A percentile compares a stretch with the other conserved stretches of the same genome.
phyloP scores from a whole-genome alignment of 1,140 invertebrate species.

The Bombus huntii region DNA sequence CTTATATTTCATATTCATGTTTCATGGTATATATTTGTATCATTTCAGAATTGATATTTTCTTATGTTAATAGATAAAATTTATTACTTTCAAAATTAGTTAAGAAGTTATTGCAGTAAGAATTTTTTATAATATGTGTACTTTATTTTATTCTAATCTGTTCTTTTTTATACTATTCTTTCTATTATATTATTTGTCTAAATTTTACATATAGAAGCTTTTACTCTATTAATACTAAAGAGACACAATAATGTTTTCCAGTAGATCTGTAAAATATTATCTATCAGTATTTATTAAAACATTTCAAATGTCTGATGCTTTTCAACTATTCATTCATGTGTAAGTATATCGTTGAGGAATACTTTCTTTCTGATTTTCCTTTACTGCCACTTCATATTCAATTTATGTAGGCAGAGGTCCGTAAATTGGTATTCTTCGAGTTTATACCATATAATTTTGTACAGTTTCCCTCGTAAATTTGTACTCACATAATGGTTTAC shows the following conservation, averaged over 20 bases:
- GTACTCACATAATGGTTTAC: not conserved
- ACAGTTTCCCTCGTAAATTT: conserved; percentile 16
- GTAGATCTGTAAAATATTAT: not conserved
- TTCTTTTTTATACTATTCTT: not conserved
- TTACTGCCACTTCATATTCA: not conserved
- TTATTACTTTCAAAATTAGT: not conserved
- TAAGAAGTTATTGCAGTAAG: not conserved
- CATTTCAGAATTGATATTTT: not conserved
- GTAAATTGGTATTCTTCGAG: conserved; percentile 21
- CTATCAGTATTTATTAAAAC: not conserved
- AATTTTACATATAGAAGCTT: not conserved
- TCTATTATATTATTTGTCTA: not conserved
- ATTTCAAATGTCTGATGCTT: not conserved
- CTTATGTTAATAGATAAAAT: not conserved
- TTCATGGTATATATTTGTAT: not conserved
- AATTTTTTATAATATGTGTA: not conserved
- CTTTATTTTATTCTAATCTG: not conserved
- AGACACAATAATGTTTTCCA: not conserved
- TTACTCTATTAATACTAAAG: not conserved
- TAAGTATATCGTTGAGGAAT: not conserved
- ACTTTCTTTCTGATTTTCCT: not conserved
- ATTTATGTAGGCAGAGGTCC: conserved; percentile 7
- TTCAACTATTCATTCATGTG: not conserved
- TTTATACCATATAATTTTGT: conserved; percentile 23
- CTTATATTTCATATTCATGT: no score